phyloP scores from a whole-genome alignment of 2,797 vertebrate genomes.

The Psittacula derbiana region DNA sequence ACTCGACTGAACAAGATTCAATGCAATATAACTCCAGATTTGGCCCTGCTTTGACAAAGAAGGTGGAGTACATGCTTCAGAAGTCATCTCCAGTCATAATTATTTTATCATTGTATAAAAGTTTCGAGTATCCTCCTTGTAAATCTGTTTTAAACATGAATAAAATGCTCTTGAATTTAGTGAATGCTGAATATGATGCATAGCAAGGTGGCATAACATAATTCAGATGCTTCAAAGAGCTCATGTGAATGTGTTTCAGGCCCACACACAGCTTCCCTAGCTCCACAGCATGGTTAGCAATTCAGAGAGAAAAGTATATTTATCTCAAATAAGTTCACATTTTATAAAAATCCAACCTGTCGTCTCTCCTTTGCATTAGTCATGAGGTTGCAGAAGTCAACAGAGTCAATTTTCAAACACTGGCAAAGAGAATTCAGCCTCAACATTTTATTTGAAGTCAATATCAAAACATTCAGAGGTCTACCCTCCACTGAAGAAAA shows the following conservation, averaged over 20 bases:
- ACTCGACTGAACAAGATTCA: background rate
- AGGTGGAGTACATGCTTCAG: background rate
- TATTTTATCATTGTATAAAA: background rate
- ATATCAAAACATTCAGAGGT: background rate
- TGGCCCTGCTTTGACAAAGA: background rate
- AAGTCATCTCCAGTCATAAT: background rate
- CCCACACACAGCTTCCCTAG: background rate
- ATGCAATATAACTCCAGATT: background rate
- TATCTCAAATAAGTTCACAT: background rate
- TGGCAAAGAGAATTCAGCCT: background rate
- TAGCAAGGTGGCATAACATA: background rate
- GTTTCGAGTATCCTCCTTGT: background rate
- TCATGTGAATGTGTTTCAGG: background rate
- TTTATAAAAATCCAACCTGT: background rate
- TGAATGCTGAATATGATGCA: background rate
- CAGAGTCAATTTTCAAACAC: background rate
- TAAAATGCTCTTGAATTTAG: background rate
- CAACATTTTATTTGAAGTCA: background rate
- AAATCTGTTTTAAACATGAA: background rate
- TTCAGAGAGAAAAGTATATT: background rate
- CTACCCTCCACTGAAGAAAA: background rate
- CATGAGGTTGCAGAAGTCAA: background rate
- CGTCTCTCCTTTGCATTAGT: background rate
- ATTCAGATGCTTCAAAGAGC: background rate
- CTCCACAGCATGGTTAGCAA: rapidly evolving